Conservation (phyloP, 1,140 invertebrate genomes). For the Battus philenor region DNA sequence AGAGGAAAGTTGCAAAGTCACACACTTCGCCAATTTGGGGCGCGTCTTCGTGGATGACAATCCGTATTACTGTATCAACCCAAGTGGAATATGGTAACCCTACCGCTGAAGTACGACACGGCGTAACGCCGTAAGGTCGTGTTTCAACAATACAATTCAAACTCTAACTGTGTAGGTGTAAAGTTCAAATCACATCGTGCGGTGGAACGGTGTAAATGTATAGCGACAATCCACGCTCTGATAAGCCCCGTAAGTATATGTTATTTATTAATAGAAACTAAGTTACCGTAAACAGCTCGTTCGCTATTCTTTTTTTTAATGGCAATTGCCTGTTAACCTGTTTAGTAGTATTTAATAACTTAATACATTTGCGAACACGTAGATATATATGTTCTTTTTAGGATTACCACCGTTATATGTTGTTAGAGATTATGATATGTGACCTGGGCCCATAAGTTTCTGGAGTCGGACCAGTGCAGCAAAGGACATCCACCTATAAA, state of each 20-base stretch:
- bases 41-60: too few relatives aligned
- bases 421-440: too few relatives aligned
- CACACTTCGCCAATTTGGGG: too few relatives aligned
- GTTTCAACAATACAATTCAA: not conserved
- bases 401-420: too few relatives aligned
- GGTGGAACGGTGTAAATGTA: not conserved
- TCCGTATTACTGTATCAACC: not conserved
- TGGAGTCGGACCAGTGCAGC: too few relatives aligned
- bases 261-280: slow-evolving; percentile 17
- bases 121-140: not conserved
- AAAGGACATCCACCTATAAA: too few relatives aligned
- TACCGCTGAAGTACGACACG: not conserved
- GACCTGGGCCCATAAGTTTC: too few relatives aligned
- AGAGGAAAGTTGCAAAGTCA: too few relatives aligned
- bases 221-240: slow-evolving; percentile 17
- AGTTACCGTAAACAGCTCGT: slow-evolving; percentile 10
- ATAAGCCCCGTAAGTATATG: slow-evolving; percentile 12
- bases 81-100: not conserved
- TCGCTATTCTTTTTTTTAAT: slow-evolving; percentile 11
- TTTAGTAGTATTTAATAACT: too few relatives aligned
- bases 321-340: slow-evolving; percentile 6
- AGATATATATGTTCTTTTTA: too few relatives aligned
- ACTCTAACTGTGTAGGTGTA: not conserved
- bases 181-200: slow-evolving; percentile 10
- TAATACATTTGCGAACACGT: too few relatives aligned